Percentiles rank a stretch among this genome's conserved stretches.
Evolutionary conservation across 2,888 invertebrate species (phyloP).

Genomic region (Hyalella azteca): DNA sequence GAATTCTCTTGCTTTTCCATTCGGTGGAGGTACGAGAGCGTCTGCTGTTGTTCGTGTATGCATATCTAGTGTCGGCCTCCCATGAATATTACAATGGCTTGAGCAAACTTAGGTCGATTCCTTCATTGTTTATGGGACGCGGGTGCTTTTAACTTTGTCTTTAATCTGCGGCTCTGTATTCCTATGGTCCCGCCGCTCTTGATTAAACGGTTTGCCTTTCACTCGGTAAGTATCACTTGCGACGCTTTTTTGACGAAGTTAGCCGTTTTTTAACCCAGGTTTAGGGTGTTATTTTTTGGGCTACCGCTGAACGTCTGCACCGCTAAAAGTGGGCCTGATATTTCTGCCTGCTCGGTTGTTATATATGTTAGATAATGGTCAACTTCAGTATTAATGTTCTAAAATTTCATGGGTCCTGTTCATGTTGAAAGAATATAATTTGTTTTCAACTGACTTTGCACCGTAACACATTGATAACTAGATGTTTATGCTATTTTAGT

Average conservation of each 20-base stretch:
- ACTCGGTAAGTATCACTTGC: slow-evolving; percentile 15
- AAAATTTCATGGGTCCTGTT: neutral
- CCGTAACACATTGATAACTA: too few relatives aligned
- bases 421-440: neutral
- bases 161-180: slow-evolving; percentile 21
- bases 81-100: slow-evolving; percentile 10
- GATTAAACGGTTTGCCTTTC: slow-evolving; percentile 34
- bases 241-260: slow-evolving; percentile 28
- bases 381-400: neutral
- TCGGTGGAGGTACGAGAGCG: neutral
- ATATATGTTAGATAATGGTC: neutral
- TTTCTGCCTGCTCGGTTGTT: neutral
- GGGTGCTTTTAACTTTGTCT: slow-evolving; percentile 20
- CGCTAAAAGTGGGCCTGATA: neutral
- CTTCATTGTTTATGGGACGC: slow-evolving; percentile 18
- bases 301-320: neutral
- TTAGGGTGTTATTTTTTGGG: neutral
- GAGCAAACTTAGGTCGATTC: slow-evolving; percentile 7
- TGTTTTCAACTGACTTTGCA: too few relatives aligned
- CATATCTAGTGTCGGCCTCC: neutral
- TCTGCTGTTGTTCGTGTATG: neutral
- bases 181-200: slow-evolving; percentile 11
- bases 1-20: too few relatives aligned
- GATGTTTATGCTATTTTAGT: too few relatives aligned
- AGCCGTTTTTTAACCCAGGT: slow-evolving; percentile 9